These are phyloP conservation scores for Syngnathus scovelli DNA, from an alignment of 2,113 vertebrate species.

Conservation along the genomic window DNA sequence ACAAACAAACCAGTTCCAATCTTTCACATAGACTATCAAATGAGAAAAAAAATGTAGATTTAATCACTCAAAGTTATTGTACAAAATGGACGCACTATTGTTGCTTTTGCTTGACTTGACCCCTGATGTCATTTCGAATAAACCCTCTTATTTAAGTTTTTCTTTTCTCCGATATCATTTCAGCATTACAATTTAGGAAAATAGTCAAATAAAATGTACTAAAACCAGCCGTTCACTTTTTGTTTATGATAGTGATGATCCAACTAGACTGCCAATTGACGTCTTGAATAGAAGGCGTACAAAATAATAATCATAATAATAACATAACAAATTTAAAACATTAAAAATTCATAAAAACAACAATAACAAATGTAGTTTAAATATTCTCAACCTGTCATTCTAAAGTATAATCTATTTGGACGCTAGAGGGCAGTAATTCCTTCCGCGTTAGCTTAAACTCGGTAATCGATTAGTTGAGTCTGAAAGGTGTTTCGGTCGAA, in stretches of 20 bases:
- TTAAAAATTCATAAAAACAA: no score
- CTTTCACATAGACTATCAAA: neutral
- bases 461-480: neutral
- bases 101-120: constrained; percentile 31
- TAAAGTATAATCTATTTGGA: neutral
- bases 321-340: no score
- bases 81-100: constrained; percentile 43
- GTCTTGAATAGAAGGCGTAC: neutral
- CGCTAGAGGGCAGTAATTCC: neutral
- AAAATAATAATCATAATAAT: neutral
- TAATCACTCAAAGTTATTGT: constrained; percentile 44
- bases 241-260: neutral
- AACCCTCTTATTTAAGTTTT: constrained; percentile 18
- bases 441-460: neutral
- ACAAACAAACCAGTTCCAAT: neutral
- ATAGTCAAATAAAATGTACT: no score
- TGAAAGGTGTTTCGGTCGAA: constrained; percentile 23
- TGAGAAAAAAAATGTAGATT: neutral
- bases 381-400: no score
- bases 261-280: neutral
- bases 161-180: constrained; percentile 14
- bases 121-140: constrained; percentile 34
- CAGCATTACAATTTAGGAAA: neutral
- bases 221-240: neutral
- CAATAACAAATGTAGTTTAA: no score